These are phyloP conservation scores for Phrynocephalus vlangalii DNA, from an alignment of 2,797 vertebrate species.

Conservation along the genomic window DNA sequence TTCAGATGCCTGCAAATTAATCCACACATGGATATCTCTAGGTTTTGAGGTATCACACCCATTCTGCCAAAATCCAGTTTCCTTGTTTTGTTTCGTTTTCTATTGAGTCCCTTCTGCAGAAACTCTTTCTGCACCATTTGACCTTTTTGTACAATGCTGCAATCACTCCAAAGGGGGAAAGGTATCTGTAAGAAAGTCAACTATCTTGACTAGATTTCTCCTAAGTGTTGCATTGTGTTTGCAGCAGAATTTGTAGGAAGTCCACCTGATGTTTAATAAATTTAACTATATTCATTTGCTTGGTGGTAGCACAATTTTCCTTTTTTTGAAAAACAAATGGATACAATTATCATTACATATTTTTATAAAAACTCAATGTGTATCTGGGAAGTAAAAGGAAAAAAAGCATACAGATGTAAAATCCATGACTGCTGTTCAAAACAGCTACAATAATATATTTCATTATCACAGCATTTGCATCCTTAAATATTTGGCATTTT, in stretches of 20 bases:
- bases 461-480: conserved; percentile 30
- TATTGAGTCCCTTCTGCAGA: not conserved
- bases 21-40: too few species aligned
- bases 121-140: not conserved
- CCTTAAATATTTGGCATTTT: conserved; percentile 20
- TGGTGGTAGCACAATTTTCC: not conserved
- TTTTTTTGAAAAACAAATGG: not conserved
- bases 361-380: not conserved
- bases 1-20: too few species aligned
- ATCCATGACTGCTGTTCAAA: not conserved
- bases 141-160: not conserved
- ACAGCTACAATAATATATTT: conserved; percentile 24
- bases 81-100: not conserved
- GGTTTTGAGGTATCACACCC: too few species aligned
- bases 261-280: not conserved
- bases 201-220: not conserved
- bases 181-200: too few species aligned
- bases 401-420: not conserved
- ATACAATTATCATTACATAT: not conserved
- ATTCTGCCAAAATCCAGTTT: too few species aligned
- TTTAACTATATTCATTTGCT: not conserved
- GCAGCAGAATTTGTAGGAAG: not conserved
- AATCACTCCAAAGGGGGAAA: too few species aligned
- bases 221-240: not conserved
- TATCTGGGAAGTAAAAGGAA: not conserved